phyloP scores from a whole-genome alignment of 2,113 vertebrate species.

The Phrynocephalus versicolor region DNA sequence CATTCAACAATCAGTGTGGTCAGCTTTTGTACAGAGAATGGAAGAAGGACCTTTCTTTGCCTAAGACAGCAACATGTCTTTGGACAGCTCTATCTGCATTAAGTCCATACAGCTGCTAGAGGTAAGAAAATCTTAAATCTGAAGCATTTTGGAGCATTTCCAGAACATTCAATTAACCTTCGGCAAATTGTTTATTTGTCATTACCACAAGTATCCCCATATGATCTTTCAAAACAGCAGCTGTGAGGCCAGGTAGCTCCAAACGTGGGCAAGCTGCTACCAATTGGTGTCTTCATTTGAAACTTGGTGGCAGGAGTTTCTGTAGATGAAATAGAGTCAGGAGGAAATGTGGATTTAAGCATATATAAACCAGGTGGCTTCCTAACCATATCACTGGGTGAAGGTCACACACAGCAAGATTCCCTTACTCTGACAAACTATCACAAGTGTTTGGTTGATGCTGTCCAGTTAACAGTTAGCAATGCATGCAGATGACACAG shows the following conservation, averaged over 20 bases:
- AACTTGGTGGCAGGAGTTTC: background rate
- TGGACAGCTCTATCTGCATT: background rate
- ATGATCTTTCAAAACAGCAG: background rate
- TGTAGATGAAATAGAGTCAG: background rate
- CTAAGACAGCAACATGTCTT: background rate
- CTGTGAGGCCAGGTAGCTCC: background rate
- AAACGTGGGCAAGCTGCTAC: background rate
- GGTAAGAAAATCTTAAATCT: background rate
- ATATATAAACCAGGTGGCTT: background rate
- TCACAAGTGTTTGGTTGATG: background rate
- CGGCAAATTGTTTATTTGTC: background rate
- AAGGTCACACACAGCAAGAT: background rate
- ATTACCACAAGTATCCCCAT: background rate
- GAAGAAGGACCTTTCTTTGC: background rate
- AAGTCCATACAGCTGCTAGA: background rate
- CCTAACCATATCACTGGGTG: background rate
- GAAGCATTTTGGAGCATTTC: background rate
- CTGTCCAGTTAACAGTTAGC: background rate
- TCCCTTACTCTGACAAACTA: background rate
- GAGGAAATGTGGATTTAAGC: background rate
- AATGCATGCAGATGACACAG: slow-evolving; percentile 1
- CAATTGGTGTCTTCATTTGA: background rate
- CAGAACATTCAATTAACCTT: background rate
- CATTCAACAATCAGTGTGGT: background rate
- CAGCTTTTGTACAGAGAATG: background rate